phyloP scores from a whole-genome alignment of 1,140 invertebrate genomes.

The Dreissena polymorpha region DNA sequence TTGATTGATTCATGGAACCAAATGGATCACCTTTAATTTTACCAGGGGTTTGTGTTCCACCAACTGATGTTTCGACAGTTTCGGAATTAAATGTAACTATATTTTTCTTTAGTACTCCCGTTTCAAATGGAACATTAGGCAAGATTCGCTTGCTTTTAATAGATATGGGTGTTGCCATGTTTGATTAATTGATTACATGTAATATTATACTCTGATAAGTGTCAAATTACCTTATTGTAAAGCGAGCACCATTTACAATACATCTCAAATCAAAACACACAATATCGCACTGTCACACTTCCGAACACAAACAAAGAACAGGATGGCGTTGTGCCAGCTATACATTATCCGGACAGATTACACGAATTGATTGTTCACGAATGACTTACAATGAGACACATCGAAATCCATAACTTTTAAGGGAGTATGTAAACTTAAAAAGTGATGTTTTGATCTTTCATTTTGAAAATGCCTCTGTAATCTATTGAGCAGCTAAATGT shows the following conservation, averaged over 20 bases:
- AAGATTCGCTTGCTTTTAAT: slow-evolving; percentile 43
- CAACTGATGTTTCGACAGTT: slow-evolving; percentile 75
- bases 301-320: neutral
- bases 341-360: neutral
- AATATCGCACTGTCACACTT: no score
- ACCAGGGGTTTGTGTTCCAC: slow-evolving; percentile 72
- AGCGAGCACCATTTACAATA: neutral
- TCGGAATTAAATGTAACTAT: slow-evolving; percentile 72
- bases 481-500: no score
- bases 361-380: neutral
- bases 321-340: neutral
- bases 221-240: neutral
- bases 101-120: slow-evolving; percentile 15
- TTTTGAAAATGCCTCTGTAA: no score
- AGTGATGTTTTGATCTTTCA: no score
- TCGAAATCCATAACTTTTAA: neutral
- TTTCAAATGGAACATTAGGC: slow-evolving; percentile 36
- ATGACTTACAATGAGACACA: neutral
- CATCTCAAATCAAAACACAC: no score
- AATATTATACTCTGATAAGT: slow-evolving; percentile 35
- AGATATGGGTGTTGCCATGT: slow-evolving; percentile 28
- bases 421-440: no score
- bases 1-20: slow-evolving; percentile 48
- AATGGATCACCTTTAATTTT: slow-evolving; percentile 69
- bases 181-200: slow-evolving; percentile 18